Evolutionary conservation across 2,888 invertebrate species (phyloP).

Genomic region (Trypoxylon attenuatum): DNA sequence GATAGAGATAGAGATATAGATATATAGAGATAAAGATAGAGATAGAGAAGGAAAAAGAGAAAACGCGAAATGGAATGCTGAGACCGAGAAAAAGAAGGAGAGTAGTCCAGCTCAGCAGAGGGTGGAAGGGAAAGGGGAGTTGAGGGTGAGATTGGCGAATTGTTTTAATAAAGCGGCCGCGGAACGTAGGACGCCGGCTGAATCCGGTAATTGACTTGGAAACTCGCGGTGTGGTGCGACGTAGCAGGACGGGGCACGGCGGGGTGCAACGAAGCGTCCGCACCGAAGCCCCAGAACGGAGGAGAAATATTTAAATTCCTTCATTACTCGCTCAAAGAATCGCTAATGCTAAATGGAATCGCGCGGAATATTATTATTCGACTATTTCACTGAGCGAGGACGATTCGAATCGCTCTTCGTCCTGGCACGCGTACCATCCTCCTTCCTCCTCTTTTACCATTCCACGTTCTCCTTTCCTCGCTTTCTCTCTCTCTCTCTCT

Average conservation of each 20-base stretch:
- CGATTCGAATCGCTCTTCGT: neutral
- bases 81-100: constrained; percentile 4
- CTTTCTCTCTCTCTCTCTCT: too few relatives aligned
- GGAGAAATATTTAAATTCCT: constrained; percentile 70
- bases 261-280: neutral
- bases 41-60: too few relatives aligned
- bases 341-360: constrained; percentile 65
- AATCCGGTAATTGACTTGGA: constrained; percentile 69
- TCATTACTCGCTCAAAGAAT: constrained; percentile 68
- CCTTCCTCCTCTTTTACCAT: too few relatives aligned
- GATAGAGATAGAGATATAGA: too few relatives aligned
- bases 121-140: constrained; percentile 5
- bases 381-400: constrained; percentile 58
- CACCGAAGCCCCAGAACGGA: constrained; percentile 27
- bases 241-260: constrained; percentile 3
- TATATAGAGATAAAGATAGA: too few relatives aligned
- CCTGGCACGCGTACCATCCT: too few relatives aligned
- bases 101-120: too few relatives aligned
- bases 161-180: constrained; percentile 66
- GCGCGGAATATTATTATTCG: constrained; percentile 65
- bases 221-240: constrained; percentile 51
- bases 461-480: too few relatives aligned
- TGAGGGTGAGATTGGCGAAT: constrained; percentile 49
- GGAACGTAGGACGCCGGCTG: constrained; percentile 58
- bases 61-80: constrained; percentile 23